phyloP scores from a whole-genome alignment of 2,888 invertebrate genomes.

The Acronicta alni region DNA sequence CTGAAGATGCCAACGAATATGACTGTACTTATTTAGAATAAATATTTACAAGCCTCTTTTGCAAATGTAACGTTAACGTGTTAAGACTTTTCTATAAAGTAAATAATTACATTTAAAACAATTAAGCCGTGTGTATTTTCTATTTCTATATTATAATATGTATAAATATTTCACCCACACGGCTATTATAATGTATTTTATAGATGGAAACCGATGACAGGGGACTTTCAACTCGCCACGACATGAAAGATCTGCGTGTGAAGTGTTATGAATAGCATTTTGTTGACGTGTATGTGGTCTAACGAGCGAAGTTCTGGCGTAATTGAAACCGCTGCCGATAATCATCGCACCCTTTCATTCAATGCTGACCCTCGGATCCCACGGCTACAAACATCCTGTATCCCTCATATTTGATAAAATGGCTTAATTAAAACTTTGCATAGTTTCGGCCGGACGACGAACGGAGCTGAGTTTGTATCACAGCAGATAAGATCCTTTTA shows the following conservation, averaged over 20 bases:
- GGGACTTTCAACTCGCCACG: slow-evolving; percentile 62
- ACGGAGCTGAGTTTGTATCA: slow-evolving; percentile 55
- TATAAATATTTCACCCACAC: slow-evolving; percentile 15
- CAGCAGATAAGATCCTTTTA: slow-evolving; percentile 63
- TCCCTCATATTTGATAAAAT: slow-evolving; percentile 75
- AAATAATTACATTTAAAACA: too few relatives aligned
- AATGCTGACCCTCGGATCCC: slow-evolving; percentile 71
- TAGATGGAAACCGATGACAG: slow-evolving; percentile 65
- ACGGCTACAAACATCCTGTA: slow-evolving; percentile 60
- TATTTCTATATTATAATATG: slow-evolving; percentile 10
- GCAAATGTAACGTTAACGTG: too few relatives aligned
- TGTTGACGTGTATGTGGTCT: slow-evolving; percentile 72
- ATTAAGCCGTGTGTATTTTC: not conserved
- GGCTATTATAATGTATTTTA: slow-evolving; percentile 39
- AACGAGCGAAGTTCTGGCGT: slow-evolving; percentile 80
- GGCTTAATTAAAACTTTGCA: slow-evolving; percentile 82
- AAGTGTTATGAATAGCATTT: slow-evolving; percentile 74
- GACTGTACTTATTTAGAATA: too few relatives aligned
- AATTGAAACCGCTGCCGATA: slow-evolving; percentile 84
- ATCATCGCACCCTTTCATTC: slow-evolving; percentile 81
- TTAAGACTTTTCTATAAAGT: too few relatives aligned
- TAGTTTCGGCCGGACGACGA: slow-evolving; percentile 67
- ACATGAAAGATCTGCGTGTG: slow-evolving; percentile 72
- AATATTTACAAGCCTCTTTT: too few relatives aligned
- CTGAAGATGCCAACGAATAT: too few relatives aligned